These are phyloP conservation scores for Lasioglossum malachurum DNA, from an alignment of 2,888 invertebrate species.

Conservation along the genomic window DNA sequence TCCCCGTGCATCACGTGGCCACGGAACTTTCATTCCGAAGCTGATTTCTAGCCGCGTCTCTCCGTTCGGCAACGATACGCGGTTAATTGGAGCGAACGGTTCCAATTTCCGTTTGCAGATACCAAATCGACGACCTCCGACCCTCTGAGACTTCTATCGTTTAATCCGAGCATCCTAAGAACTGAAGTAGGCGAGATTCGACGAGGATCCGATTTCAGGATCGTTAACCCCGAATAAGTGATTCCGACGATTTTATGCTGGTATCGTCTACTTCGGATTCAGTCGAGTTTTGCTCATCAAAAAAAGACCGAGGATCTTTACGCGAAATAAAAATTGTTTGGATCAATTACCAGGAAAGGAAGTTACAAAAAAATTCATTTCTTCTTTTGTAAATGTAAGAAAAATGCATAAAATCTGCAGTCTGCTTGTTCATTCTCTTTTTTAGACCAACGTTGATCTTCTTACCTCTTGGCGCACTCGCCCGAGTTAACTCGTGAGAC, in stretches of 20 bases:
- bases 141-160: not conserved
- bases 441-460: too few relatives aligned
- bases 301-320: not conserved
- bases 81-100: constrained; percentile 37
- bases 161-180: not conserved
- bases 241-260: not conserved
- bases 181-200: not conserved
- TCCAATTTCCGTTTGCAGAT: constrained; percentile 7
- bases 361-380: not conserved
- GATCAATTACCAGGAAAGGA: not conserved
- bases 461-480: too few relatives aligned
- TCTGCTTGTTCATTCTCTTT: not conserved
- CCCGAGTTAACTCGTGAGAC: too few relatives aligned
- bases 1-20: constrained; percentile 28
- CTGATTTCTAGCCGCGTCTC: constrained; percentile 31
- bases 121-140: not conserved
- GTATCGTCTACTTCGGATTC: not conserved
- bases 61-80: constrained; percentile 24
- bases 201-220: not conserved
- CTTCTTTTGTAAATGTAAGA: too few relatives aligned
- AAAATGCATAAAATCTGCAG: not conserved
- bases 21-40: constrained; percentile 54
- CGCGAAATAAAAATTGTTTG: not conserved
- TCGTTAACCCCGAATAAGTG: not conserved
- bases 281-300: not conserved